Conservation (phyloP, 2,797 vertebrate genomes). For the Spinus olivaceus region DNA sequence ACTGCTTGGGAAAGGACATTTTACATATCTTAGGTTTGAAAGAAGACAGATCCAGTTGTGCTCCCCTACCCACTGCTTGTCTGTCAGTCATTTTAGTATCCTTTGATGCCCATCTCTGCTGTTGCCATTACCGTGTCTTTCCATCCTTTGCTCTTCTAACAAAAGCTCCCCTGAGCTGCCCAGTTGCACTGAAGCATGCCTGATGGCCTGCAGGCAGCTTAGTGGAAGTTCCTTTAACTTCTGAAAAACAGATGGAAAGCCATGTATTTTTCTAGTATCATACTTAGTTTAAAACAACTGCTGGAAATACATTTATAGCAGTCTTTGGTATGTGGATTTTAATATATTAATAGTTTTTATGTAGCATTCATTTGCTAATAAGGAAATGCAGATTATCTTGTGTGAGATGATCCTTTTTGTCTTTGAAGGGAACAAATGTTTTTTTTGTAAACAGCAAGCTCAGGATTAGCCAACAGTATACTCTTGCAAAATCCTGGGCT, state of each 20-base stretch:
- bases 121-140: background rate
- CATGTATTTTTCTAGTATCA: background rate
- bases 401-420: background rate
- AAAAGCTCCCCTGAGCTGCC: background rate
- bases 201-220: background rate
- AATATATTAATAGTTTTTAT: background rate
- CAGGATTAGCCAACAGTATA: background rate
- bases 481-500: background rate
- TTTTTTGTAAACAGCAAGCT: background rate
- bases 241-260: background rate
- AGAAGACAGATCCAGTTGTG: background rate
- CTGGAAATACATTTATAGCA: background rate
- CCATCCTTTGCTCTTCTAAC: background rate
- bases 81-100: background rate
- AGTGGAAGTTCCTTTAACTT: background rate
- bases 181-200: background rate
- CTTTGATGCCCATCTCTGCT: background rate
- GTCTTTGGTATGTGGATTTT: background rate
- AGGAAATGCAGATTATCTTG: background rate
- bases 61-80: background rate
- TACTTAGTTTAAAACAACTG: background rate
- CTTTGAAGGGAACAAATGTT: background rate
- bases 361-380: background rate
- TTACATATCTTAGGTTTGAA: background rate
- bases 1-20: background rate